These are phyloP conservation scores for Dipodomys stephensi DNA, from an alignment of 2,113 vertebrate genomes.

Conservation along the genomic window DNA sequence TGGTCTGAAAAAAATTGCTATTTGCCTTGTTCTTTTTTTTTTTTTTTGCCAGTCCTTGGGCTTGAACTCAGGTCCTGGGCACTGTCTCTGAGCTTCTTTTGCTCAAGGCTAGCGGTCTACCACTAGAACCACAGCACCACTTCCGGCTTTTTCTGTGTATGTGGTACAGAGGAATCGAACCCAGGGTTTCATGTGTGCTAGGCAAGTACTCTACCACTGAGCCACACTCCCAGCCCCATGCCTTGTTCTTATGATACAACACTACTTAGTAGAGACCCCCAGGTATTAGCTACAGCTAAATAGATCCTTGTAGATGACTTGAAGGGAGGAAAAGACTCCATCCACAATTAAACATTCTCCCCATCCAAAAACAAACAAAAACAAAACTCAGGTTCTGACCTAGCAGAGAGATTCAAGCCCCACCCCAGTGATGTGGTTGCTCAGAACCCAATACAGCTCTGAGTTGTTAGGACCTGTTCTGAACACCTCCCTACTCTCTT, in stretches of 20 bases:
- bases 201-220: too few relatives aligned
- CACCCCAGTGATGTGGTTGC: neutral
- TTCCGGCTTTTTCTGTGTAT: too few relatives aligned
- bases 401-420: neutral
- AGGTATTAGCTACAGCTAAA: neutral
- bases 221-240: too few relatives aligned
- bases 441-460: neutral
- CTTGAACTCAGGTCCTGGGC: too few relatives aligned
- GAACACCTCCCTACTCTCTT: neutral
- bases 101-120: too few relatives aligned
- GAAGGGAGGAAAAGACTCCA: neutral
- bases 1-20: neutral
- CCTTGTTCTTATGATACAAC: too few relatives aligned
- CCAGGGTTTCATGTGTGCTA: too few relatives aligned
- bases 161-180: too few relatives aligned
- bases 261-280: neutral
- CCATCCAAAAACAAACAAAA: neutral
- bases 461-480: neutral
- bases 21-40: too few relatives aligned
- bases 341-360: neutral
- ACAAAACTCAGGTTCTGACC: neutral
- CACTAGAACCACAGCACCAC: too few relatives aligned
- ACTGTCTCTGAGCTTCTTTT: too few relatives aligned
- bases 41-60: too few relatives aligned
- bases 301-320: neutral